Evolutionary conservation across 30 jellyfish, hydroid and myxozoan genomes (phyloP).

Genomic region (Aurelia sp.): DNA sequence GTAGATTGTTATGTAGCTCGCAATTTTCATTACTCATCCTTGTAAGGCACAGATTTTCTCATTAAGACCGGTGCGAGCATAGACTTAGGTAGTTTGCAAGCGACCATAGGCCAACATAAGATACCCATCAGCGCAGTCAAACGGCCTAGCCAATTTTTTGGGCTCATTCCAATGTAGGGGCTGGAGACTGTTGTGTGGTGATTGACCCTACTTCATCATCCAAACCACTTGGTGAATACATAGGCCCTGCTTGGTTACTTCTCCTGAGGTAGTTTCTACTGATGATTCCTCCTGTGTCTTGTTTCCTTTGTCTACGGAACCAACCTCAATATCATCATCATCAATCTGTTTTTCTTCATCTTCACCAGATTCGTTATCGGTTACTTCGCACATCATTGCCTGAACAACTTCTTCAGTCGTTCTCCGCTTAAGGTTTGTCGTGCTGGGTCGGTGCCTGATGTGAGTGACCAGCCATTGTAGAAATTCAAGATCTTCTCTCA

Average conservation of each 20-base stretch:
- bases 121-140: too few relatives aligned
- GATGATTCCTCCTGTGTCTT: too few relatives aligned
- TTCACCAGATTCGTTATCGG: slow-evolving; percentile 2
- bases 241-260: background rate
- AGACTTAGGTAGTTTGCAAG: too few relatives aligned
- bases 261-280: background rate
- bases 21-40: too few relatives aligned
- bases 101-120: too few relatives aligned
- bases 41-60: too few relatives aligned
- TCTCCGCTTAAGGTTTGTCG: background rate
- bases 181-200: slow-evolving; percentile 5
- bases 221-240: background rate
- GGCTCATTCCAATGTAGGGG: background rate
- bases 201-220: slow-evolving; percentile 18
- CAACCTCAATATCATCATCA: background rate
- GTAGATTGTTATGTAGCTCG: too few relatives aligned
- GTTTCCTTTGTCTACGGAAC: background rate
- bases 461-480: slow-evolving; percentile 4
- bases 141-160: too few relatives aligned
- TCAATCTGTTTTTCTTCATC: background rate
- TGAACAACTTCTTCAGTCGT: slow-evolving; percentile 11
- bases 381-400: background rate
- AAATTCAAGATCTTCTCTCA: slow-evolving; percentile 10
- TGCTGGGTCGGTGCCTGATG: slow-evolving; percentile 8
- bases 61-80: too few relatives aligned